A percentile compares a stretch with the other conserved stretches of the same genome.
Conservation (phyloP, 1,140 invertebrate genomes). For the Tetranychus cinnabarinus region DNA sequence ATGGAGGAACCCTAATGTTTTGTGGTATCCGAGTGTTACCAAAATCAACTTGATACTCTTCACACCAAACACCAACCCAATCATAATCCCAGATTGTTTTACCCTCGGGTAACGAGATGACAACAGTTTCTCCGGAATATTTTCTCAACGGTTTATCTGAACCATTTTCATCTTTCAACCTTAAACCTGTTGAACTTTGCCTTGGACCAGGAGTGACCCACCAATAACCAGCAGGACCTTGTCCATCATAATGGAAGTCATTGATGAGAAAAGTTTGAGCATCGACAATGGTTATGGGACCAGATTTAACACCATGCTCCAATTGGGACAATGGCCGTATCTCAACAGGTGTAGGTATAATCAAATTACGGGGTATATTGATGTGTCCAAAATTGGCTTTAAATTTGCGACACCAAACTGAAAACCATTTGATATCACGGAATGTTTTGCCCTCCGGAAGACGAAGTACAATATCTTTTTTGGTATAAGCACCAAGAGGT, state of each 20-base stretch:
- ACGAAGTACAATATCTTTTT: constrained; percentile 52
- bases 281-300: constrained; percentile 61
- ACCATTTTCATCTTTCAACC: constrained; percentile 67
- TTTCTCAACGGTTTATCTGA: constrained; percentile 37
- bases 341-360: constrained; percentile 37
- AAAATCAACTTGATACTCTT: constrained; percentile 69
- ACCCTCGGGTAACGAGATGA: constrained; percentile 53
- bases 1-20: constrained; percentile 49
- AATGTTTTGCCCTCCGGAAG: constrained; percentile 55
- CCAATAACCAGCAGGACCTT: constrained; percentile 72
- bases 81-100: constrained; percentile 58
- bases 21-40: constrained; percentile 52
- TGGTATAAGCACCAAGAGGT: constrained; percentile 37
- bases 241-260: constrained; percentile 63
- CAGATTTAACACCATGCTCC: constrained; percentile 48
- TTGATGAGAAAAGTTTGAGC: constrained; percentile 67
- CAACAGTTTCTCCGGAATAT: constrained; percentile 60
- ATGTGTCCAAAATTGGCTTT: constrained; percentile 74
- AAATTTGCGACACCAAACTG: constrained; percentile 67
- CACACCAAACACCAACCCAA: constrained; percentile 63
- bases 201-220: constrained; percentile 48
- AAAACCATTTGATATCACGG: constrained; percentile 63
- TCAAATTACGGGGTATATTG: constrained; percentile 43
- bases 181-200: constrained; percentile 31
- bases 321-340: constrained; percentile 9